Percentiles rank a stretch among this genome's conserved stretches.
Evolutionary conservation across 2,113 vertebrate genomes (phyloP).

Genomic region (Sigmodon hispidus): DNA sequence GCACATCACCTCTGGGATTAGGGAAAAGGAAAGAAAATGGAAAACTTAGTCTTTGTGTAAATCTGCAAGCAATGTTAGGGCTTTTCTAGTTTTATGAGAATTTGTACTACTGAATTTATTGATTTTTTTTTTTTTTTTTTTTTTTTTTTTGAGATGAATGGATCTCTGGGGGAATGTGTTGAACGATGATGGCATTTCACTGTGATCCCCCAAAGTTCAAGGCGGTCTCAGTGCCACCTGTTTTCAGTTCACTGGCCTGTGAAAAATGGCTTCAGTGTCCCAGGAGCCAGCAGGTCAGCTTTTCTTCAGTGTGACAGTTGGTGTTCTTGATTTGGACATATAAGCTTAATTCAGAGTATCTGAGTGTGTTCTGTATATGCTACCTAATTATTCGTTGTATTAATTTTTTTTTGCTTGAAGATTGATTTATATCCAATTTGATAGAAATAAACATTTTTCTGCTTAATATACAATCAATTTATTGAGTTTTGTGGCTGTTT

Average conservation of each 20-base stretch:
- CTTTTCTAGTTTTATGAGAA: constrained; percentile 63
- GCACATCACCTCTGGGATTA: neutral
- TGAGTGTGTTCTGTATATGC: constrained; percentile 14
- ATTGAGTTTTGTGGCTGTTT: neutral
- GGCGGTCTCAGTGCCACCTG: neutral
- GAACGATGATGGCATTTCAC: constrained; percentile 52
- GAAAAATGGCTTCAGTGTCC: constrained; percentile 22
- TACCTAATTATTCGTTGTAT: constrained; percentile 49
- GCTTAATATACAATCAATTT: constrained; percentile 23
- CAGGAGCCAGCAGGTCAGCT: neutral
- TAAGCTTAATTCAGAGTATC: constrained; percentile 42
- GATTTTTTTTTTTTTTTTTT: constrained; percentile 32
- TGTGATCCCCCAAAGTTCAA: constrained; percentile 44
- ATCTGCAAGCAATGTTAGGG: neutral
- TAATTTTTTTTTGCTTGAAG: constrained; percentile 68
- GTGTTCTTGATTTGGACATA: neutral
- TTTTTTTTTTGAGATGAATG: constrained; percentile 1
- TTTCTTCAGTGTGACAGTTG: neutral
- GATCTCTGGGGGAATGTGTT: constrained; percentile 13
- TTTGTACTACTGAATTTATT: constrained; percentile 76
- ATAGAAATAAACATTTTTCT: constrained; percentile 74
- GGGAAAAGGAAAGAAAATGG: constrained; percentile 38
- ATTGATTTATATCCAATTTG: constrained; percentile 65
- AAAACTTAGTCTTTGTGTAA: neutral
- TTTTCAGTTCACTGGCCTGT: constrained; percentile 15